Percentiles rank a stretch among this genome's conserved stretches.
phyloP scores from a whole-genome alignment of 2,888 invertebrate genomes.

The Bellardia pandia region DNA sequence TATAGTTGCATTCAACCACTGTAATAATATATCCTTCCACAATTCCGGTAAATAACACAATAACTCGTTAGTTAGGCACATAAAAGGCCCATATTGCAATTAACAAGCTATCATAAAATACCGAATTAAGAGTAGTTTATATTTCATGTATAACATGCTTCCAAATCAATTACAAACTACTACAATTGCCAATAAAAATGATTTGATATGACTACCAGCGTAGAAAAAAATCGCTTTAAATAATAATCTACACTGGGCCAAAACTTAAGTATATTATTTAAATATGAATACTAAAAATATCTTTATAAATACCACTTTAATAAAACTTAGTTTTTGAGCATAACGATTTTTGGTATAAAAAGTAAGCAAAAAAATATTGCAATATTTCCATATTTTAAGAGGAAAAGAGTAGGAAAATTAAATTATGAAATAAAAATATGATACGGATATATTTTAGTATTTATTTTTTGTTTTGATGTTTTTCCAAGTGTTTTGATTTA shows the following conservation, averaged over 20 bases:
- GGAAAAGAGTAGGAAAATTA: background rate
- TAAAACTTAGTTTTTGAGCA: background rate
- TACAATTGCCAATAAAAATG: background rate
- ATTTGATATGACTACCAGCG: background rate
- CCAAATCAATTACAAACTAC: constrained; percentile 18
- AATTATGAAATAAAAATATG: constrained; percentile 18
- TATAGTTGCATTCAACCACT: too few relatives aligned
- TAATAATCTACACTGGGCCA: background rate
- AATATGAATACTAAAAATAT: background rate
- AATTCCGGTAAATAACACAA: too few relatives aligned
- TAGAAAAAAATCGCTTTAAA: background rate
- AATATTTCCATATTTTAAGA: constrained; percentile 17
- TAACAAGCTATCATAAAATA: too few relatives aligned
- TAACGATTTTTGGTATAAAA: background rate
- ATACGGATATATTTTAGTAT: constrained; percentile 3
- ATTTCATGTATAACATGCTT: too few relatives aligned
- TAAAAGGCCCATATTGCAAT: too few relatives aligned
- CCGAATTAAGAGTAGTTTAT: background rate
- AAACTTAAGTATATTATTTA: background rate
- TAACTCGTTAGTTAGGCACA: too few relatives aligned
- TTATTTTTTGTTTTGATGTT: constrained; percentile 5
- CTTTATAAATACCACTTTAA: background rate
- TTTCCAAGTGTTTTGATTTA: constrained; percentile 63
- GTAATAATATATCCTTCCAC: too few relatives aligned
- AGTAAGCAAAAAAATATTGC: constrained; percentile 24